Percentiles rank a stretch among this genome's conserved stretches.
Conservation (phyloP, 1,140 invertebrate genomes). For the Platyscapa corneri region DNA sequence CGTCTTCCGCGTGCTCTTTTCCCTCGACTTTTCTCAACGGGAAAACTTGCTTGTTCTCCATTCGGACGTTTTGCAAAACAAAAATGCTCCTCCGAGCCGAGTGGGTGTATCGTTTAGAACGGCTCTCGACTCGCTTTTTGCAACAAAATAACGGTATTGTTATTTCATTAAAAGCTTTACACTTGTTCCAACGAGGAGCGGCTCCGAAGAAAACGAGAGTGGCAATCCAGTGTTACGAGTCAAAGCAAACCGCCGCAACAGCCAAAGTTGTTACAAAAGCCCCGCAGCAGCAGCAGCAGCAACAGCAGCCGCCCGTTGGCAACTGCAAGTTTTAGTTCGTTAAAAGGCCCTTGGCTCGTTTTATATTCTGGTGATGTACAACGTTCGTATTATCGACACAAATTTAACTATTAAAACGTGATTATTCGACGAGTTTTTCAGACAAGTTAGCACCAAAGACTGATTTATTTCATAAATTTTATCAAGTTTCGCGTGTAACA, state of each 20-base stretch:
- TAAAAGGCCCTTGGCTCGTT: too few relatives aligned
- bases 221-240: constrained; percentile 47
- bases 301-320: too few relatives aligned
- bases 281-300: too few relatives aligned
- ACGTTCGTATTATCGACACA: too few relatives aligned
- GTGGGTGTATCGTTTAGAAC: neutral
- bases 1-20: neutral
- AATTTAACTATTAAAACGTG: too few relatives aligned
- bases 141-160: constrained; percentile 1
- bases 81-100: neutral
- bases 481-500: too few relatives aligned
- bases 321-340: too few relatives aligned
- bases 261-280: neutral
- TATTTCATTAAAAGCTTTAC: constrained; percentile 38
- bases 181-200: constrained; percentile 16
- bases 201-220: neutral
- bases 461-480: too few relatives aligned
- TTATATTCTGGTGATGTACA: too few relatives aligned
- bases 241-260: constrained; percentile 28
- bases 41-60: constrained; percentile 14
- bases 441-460: too few relatives aligned
- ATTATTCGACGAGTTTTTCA: too few relatives aligned
- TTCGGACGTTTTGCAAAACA: neutral
- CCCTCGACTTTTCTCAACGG: neutral
- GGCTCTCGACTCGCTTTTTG: neutral